A percentile compares a stretch with the other conserved stretches of the same genome.
These are phyloP conservation scores for Eunapius fragilis DNA, from an alignment of 37 sponge, comb jelly and placozoan genomes.

Conservation along the genomic window DNA sequence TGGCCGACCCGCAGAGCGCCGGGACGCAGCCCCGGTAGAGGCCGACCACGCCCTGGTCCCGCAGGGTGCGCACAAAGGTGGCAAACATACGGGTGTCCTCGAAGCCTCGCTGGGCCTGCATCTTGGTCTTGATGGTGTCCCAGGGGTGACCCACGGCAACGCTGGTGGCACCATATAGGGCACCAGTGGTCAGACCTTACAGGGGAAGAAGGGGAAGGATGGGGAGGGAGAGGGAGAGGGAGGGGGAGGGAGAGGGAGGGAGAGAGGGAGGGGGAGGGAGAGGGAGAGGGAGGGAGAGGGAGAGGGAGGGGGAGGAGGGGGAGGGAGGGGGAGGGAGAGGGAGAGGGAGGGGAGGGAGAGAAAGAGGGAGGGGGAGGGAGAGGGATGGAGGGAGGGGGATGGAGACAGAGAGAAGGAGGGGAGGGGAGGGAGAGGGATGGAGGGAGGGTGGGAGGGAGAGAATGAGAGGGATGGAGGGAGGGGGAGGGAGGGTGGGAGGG, in stretches of 20 bases:
- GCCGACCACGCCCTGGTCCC: constrained; percentile 51
- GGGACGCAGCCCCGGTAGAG: constrained; percentile 66
- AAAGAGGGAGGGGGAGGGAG: constrained; percentile 9
- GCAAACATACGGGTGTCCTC: constrained; percentile 37
- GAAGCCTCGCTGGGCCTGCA: constrained; percentile 74
- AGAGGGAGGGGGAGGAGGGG: background rate
- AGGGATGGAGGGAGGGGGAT: constrained; percentile 20
- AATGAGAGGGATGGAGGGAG: background rate
- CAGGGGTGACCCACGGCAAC: constrained; percentile 76
- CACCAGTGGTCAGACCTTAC: constrained; percentile 17
- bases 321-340: background rate
- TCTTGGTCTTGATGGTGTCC: constrained; percentile 83
- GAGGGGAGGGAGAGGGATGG: background rate
- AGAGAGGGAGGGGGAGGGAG: background rate
- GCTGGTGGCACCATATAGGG: constrained; percentile 61
- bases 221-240: constrained; percentile 2
- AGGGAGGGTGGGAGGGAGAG: background rate
- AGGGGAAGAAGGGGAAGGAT: background rate
- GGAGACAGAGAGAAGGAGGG: background rate
- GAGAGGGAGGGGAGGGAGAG: constrained; percentile 15
- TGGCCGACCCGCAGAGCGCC: constrained; percentile 62
- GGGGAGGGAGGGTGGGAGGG: background rate
- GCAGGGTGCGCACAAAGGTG: constrained; percentile 33
- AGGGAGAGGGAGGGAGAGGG: background rate
- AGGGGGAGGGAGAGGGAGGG: background rate